Percentiles rank a stretch among this genome's conserved stretches.
Evolutionary conservation across 2,797 vertebrate species (phyloP).

Genomic region (Euphonia xanthogaster): DNA sequence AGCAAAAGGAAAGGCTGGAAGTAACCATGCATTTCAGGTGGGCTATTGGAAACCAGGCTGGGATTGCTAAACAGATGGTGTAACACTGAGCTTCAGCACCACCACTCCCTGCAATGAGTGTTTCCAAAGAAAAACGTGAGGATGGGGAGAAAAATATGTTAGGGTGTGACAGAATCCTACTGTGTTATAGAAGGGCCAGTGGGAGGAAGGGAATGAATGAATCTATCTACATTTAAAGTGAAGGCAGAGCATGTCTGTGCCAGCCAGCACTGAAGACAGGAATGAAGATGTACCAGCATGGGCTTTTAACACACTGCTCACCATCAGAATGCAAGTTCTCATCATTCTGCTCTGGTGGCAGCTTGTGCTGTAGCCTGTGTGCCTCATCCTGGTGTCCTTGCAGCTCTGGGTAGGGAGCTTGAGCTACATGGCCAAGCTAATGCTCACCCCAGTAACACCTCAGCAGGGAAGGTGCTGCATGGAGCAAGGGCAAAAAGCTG

Average conservation of each 20-base stretch:
- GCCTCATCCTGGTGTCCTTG: not conserved
- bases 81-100: not conserved
- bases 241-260: not conserved
- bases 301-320: not conserved
- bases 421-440: not conserved
- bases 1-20: not conserved
- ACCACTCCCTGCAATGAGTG: not conserved
- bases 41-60: not conserved
- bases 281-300: not conserved
- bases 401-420: not conserved
- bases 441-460: not conserved
- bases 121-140: slow-evolving; percentile 15
- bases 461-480: not conserved
- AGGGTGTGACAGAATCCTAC: slow-evolving; percentile 15
- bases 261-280: not conserved
- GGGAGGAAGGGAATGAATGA: slow-evolving; percentile 14
- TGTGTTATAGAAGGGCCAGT: not conserved
- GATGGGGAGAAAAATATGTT: slow-evolving; percentile 18
- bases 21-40: slow-evolving; percentile 16
- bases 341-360: not conserved
- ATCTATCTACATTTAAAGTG: not conserved
- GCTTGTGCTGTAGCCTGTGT: not conserved
- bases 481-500: not conserved
- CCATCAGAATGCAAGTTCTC: not conserved
- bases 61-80: slow-evolving; percentile 33